Conservation (phyloP, 2,113 vertebrate species). For the Regulus satrapa region DNA sequence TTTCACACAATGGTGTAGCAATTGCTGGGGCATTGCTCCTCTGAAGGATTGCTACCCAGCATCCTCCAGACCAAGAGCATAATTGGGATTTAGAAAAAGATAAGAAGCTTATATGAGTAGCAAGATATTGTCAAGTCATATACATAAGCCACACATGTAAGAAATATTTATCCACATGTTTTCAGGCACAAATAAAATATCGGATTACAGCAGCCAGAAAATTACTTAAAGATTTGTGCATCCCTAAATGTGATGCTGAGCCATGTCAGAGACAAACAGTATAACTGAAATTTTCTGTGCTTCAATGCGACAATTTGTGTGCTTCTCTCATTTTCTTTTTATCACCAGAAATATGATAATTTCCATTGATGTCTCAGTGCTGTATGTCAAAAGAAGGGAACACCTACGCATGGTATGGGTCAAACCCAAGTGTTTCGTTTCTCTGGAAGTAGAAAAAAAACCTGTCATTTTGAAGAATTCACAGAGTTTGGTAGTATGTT, state of each 20-base stretch:
- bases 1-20: background rate
- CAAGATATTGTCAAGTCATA: background rate
- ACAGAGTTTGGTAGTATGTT: background rate
- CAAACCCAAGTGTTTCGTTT: background rate
- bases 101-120: background rate
- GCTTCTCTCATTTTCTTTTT: background rate
- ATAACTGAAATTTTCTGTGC: background rate
- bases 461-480: background rate
- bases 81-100: background rate
- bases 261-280: background rate
- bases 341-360: background rate
- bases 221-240: background rate
- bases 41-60: background rate
- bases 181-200: background rate
- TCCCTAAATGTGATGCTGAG: background rate
- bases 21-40: background rate
- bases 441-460: background rate
- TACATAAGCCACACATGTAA: background rate
- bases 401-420: background rate
- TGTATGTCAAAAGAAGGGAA: background rate
- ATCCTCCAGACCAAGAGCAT: background rate
- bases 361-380: background rate
- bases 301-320: background rate
- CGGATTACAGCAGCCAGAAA: background rate
- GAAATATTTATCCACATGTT: background rate